phyloP scores from a whole-genome alignment of 2,113 vertebrate species.

The Tetrax tetrax region DNA sequence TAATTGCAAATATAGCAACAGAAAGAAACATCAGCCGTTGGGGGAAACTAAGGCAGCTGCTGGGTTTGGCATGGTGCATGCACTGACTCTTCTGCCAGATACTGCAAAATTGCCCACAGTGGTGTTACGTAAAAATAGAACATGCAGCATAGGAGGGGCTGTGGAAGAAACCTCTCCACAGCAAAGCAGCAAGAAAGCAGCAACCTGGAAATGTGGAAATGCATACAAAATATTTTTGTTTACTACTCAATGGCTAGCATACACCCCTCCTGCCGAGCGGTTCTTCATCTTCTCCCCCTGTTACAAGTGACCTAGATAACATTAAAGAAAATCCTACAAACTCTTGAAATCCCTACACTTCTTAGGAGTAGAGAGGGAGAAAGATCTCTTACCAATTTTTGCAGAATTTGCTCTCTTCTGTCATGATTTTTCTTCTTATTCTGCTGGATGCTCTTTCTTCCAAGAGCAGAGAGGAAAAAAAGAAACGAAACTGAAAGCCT shows the following conservation, averaged over 20 bases:
- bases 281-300: neutral
- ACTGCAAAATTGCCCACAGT: neutral
- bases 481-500: neutral
- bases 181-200: neutral
- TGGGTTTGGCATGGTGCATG: neutral
- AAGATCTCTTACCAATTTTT: constrained; percentile 22
- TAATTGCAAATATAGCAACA: neutral
- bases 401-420: neutral
- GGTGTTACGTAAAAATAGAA: neutral
- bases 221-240: neutral
- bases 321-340: neutral
- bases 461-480: neutral
- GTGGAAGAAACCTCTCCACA: neutral
- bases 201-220: neutral
- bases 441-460: neutral
- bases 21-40: neutral
- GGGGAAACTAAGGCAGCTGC: neutral
- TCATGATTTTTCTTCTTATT: neutral
- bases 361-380: neutral
- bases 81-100: neutral
- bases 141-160: neutral
- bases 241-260: neutral
- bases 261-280: fast-evolving
- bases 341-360: neutral
- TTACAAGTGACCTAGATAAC: neutral